These are phyloP conservation scores for Micrastur ruficollis DNA, from an alignment of 2,797 vertebrate genomes.

Conservation along the genomic window DNA sequence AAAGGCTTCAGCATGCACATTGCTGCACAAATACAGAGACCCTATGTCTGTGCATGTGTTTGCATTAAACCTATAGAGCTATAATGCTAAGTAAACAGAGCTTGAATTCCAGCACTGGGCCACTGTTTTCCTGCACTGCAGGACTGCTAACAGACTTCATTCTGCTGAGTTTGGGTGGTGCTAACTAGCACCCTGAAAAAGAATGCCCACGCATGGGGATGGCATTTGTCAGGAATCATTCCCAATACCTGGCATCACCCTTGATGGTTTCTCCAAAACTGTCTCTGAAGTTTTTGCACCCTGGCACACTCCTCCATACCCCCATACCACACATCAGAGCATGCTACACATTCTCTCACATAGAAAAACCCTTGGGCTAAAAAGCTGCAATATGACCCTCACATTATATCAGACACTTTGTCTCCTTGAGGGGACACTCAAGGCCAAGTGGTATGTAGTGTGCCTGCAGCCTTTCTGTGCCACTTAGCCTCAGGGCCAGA, in stretches of 20 bases:
- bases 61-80: not conserved
- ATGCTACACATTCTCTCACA: not conserved
- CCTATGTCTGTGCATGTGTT: not conserved
- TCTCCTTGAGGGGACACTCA: not conserved
- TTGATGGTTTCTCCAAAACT: not conserved
- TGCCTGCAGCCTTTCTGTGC: not conserved
- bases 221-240: not conserved
- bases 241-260: not conserved
- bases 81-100: not conserved
- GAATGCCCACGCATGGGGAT: not conserved
- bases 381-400: not conserved
- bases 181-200: not conserved
- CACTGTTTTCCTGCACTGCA: not conserved
- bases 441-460: not conserved
- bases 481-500: not conserved
- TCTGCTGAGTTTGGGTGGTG: not conserved
- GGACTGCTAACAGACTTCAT: not conserved
- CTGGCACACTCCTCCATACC: not conserved
- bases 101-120: not conserved
- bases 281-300: not conserved
- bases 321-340: not conserved
- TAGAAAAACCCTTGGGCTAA: not conserved
- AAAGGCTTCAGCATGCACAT: fast-evolving
- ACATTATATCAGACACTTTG: not conserved
- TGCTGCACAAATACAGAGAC: not conserved